Evolutionary conservation across 2,797 vertebrate genomes (phyloP).

Genomic region (Danio kyathit): DNA sequence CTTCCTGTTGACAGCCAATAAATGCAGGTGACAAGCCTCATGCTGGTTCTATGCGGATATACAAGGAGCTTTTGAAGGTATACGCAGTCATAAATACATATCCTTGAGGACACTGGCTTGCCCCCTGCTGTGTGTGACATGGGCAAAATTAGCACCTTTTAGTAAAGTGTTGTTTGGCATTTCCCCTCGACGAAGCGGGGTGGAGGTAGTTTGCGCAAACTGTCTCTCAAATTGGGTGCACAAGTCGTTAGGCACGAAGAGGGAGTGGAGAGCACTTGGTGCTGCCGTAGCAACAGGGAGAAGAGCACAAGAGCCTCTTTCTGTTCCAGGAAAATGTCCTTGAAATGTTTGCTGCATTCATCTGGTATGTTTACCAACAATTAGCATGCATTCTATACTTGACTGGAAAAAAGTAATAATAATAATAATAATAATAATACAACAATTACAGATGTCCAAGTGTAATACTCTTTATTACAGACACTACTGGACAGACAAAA

Average conservation of each 20-base stretch:
- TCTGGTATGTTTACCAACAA: too few species aligned
- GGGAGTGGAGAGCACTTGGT: constrained; percentile 17
- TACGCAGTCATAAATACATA: constrained; percentile 17
- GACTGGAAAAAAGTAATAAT: too few species aligned
- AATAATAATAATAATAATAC: too few species aligned
- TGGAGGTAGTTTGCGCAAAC: constrained; percentile 20
- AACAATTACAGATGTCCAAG: too few species aligned
- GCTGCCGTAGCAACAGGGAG: not conserved
- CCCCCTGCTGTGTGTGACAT: constrained; percentile 10
- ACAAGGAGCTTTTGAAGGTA: constrained; percentile 26
- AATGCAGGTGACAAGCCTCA: not conserved
- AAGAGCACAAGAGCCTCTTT: not conserved
- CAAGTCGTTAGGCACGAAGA: constrained; percentile 7
- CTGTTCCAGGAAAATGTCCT: not conserved
- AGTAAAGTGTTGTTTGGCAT: constrained; percentile 39
- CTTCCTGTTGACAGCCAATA: constrained; percentile 23
- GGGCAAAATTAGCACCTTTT: constrained; percentile 33
- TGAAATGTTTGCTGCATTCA: not conserved
- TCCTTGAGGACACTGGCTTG: constrained; percentile 17
- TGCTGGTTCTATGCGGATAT: constrained; percentile 13
- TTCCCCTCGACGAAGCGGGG: constrained; percentile 19
- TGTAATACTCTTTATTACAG: too few species aligned
- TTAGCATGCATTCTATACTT: too few species aligned
- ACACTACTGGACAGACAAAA: too few species aligned
- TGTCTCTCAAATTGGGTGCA: constrained; percentile 22